These are phyloP conservation scores for Amphiprion clarkii DNA, from an alignment of 2,797 vertebrate genomes.

Conservation along the genomic window DNA sequence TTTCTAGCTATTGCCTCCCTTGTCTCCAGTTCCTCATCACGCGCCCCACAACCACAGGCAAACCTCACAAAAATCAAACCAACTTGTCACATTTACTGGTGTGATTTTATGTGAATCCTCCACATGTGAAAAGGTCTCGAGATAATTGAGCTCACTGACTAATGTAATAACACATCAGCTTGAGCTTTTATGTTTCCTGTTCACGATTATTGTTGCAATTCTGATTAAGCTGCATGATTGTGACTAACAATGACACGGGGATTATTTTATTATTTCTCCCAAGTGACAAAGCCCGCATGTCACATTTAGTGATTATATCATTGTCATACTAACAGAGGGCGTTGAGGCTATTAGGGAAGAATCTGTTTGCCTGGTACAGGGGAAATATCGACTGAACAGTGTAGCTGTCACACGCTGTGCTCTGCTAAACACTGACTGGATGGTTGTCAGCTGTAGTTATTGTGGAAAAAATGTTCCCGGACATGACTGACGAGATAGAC, in stretches of 20 bases:
- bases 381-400: conserved; percentile 1
- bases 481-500: not conserved
- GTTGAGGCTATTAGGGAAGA: conserved; percentile 19
- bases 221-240: conserved; percentile 50
- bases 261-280: conserved; percentile 67
- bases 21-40: not conserved
- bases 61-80: conserved; percentile 13
- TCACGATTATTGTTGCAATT: conserved; percentile 43
- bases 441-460: conserved; percentile 3
- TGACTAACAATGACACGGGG: conserved; percentile 43
- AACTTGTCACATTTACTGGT: conserved; percentile 16
- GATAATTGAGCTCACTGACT: conserved; percentile 37
- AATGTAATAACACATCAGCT: conserved; percentile 29
- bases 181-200: conserved; percentile 36
- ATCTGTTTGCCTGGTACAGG: not conserved
- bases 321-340: conserved; percentile 42
- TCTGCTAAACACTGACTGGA: not conserved
- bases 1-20: conserved; percentile 9
- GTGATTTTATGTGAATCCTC: conserved; percentile 31
- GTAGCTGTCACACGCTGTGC: not conserved
- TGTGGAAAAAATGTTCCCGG: conserved; percentile 1
- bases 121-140: conserved; percentile 25
- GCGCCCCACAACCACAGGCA: not conserved
- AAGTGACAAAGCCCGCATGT: conserved; percentile 61
- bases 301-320: conserved; percentile 50